Conservation (phyloP, 2,797 vertebrate species). For the Dendrocincla tyrannina region DNA sequence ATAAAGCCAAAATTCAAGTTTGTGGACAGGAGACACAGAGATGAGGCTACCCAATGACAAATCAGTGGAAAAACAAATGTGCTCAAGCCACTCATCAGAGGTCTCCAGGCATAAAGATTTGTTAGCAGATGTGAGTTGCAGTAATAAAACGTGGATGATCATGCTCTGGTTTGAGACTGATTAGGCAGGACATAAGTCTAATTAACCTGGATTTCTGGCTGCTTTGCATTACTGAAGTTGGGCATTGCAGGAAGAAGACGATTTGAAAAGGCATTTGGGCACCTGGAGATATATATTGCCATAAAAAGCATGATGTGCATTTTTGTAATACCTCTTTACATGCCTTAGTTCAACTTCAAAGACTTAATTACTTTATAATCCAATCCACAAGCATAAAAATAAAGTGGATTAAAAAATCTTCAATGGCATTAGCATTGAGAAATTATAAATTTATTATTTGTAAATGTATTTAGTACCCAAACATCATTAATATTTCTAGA, state of each 20-base stretch:
- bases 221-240: background rate
- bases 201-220: constrained; percentile 38
- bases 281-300: background rate
- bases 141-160: constrained; percentile 1
- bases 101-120: background rate
- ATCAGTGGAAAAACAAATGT: background rate
- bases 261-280: background rate
- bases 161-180: constrained; percentile 22
- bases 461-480: background rate
- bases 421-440: background rate
- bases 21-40: background rate
- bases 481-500: background rate
- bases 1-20: background rate
- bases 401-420: background rate
- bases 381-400: background rate
- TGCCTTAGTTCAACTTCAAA: background rate
- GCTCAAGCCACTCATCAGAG: background rate
- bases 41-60: background rate
- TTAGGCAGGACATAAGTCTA: constrained; percentile 22
- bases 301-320: background rate
- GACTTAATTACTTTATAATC: background rate
- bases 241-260: background rate
- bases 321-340: background rate
- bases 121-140: background rate
- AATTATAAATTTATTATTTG: background rate